Evolutionary conservation across 2,888 invertebrate genomes (phyloP), one percentile per base, ranked within the genome.

Genomic region (Synanthedon andrenaeformis): DNA sequence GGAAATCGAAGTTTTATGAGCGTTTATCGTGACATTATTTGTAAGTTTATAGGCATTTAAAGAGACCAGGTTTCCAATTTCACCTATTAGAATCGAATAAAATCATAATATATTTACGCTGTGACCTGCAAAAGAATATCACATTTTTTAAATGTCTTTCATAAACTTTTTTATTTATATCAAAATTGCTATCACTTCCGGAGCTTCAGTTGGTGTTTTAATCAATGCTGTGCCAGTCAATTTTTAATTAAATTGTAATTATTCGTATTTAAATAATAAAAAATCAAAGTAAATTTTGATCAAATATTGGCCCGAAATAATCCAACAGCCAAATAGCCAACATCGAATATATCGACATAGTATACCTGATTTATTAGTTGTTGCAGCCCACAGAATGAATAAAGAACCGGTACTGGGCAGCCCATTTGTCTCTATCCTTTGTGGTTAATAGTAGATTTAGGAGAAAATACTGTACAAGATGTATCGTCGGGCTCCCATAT

Each of bases 401-500:
- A 82, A 82, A 74, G 72, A 71, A 79, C 66, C 62, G 65, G 70
- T 70, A 69, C 69, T 66, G 58, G 68, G 70, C 65, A 54, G 66
- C 61, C 77, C 76, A 84, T 85, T 83, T 81, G 77, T 85, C 81
- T 83, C 72, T 72, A 79, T 82, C 79, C 78, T 79, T 76, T 79
- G 74, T 77, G 74, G 76, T 76, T 80, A 84, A 81, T 74, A 76
- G 62, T 65, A 79, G 79, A 81, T 82, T 82, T 82, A 81, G 70
- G 72, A 65, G 70, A 45, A 14, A 45, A 45, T 45, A 45, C 45
- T 45, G n/a, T n/a, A 45, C 14, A 45, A 45, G 45, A 45, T 13
- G 45, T 14, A 14, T 14, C 5, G 45, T 45, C 6, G 12, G 14
- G 45, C 45, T 35, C 35, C 35, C 35, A 35, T 35, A 35, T 35